Percentiles rank a stretch among this genome's conserved stretches.
Evolutionary conservation across 2,888 invertebrate species (phyloP).

Genomic region (Diploptera punctata): DNA sequence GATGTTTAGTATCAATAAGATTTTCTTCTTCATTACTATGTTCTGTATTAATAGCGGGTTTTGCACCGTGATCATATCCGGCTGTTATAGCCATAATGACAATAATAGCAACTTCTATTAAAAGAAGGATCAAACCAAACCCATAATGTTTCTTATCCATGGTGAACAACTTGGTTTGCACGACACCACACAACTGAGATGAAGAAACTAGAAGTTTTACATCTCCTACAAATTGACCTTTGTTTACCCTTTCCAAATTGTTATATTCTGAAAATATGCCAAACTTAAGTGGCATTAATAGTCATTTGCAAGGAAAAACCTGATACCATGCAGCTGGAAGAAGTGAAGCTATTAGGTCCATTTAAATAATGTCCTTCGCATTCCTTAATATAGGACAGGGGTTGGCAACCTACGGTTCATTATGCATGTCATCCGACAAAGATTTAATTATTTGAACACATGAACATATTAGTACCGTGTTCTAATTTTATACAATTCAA

Average conservation of each 20-base stretch:
- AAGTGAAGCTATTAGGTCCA: no score
- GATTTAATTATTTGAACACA: no score
- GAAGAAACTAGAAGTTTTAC: not conserved
- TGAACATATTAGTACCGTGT: no score
- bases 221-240: not conserved
- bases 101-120: conserved; percentile 54
- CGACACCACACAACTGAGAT: not conserved
- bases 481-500: no score
- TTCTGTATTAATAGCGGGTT: not conserved
- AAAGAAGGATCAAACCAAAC: conserved; percentile 46
- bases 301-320: conserved; percentile 16
- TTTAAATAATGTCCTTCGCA: no score
- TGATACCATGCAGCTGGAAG: no score
- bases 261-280: conserved; percentile 26
- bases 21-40: not conserved
- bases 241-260: not conserved
- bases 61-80: not conserved
- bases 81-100: conserved; percentile 52
- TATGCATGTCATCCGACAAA: no score
- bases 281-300: conserved; percentile 26
- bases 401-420: no score
- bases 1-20: not conserved
- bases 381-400: no score
- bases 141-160: conserved; percentile 6
- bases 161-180: not conserved